Evolutionary conservation across 2,888 invertebrate genomes (phyloP).

Genomic region (Drepana falcataria): DNA sequence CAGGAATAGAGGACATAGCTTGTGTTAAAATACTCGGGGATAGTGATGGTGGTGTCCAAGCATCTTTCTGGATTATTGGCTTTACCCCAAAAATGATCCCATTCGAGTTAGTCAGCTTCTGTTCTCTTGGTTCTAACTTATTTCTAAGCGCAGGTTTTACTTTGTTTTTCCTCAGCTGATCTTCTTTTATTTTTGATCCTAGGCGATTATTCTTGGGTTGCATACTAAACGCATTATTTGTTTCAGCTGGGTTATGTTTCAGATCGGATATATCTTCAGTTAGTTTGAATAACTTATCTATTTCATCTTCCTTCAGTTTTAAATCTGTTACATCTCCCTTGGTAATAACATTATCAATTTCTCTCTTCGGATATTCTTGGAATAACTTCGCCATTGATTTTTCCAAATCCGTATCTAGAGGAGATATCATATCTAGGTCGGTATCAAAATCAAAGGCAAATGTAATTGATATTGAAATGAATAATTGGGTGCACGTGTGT

Average conservation of each 20-base stretch:
- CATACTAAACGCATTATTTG: background rate
- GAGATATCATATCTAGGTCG: background rate
- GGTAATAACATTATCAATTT: background rate
- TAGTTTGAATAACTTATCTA: background rate
- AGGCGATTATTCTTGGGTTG: background rate
- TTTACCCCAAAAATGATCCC: no score
- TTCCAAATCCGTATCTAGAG: background rate
- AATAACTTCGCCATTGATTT: background rate
- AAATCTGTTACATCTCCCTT: background rate
- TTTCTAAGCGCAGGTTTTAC: background rate
- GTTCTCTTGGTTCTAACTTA: no score
- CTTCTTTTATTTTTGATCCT: background rate
- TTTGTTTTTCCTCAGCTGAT: background rate
- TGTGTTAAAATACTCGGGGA: background rate
- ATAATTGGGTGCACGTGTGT: background rate
- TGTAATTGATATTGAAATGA: background rate
- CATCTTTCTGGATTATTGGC: no score
- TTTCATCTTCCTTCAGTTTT: background rate
- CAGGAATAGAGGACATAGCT: background rate
- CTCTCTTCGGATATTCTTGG: background rate
- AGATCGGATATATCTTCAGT: background rate
- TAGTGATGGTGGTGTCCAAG: background rate
- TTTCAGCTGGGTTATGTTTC: background rate
- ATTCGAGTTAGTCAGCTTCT: no score
- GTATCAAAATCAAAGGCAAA: background rate